These are phyloP conservation scores for Onychomys arenicola DNA, from an alignment of 2,797 vertebrate species.

Conservation along the genomic window DNA sequence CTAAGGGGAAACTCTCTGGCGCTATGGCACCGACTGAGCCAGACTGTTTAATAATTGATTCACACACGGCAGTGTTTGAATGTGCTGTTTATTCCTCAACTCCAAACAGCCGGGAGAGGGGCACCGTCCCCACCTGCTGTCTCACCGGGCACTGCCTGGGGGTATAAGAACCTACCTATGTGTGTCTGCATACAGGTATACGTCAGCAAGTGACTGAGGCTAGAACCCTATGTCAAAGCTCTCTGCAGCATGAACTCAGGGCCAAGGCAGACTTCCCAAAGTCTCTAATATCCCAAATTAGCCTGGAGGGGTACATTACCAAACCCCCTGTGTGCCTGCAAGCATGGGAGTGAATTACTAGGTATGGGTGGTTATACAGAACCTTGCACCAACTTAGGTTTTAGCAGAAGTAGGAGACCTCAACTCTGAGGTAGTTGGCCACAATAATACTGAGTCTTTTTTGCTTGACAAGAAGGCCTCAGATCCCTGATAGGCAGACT, in stretches of 20 bases:
- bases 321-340: neutral
- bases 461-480: neutral
- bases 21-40: constrained; percentile 15
- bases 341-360: neutral
- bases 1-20: constrained; percentile 68
- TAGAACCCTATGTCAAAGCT: neutral
- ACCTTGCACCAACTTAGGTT: neutral
- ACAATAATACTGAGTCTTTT: neutral
- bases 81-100: neutral
- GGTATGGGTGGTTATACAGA: neutral
- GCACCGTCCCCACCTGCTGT: rapidly evolving
- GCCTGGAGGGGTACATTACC: too few relatives aligned
- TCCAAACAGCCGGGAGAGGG: neutral
- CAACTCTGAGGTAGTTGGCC: neutral
- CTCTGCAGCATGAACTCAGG: too few relatives aligned
- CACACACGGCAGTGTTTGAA: neutral
- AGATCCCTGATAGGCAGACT: neutral
- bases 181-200: rapidly evolving
- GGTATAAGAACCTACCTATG: too few relatives aligned
- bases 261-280: neutral
- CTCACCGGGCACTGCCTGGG: neutral
- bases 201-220: neutral
- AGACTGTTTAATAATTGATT: constrained; percentile 76
- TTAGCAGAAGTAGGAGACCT: neutral
- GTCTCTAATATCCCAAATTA: neutral